Evolutionary conservation across 2,797 vertebrate genomes (phyloP).

Genomic region (Spinibarbus caldwelli): DNA sequence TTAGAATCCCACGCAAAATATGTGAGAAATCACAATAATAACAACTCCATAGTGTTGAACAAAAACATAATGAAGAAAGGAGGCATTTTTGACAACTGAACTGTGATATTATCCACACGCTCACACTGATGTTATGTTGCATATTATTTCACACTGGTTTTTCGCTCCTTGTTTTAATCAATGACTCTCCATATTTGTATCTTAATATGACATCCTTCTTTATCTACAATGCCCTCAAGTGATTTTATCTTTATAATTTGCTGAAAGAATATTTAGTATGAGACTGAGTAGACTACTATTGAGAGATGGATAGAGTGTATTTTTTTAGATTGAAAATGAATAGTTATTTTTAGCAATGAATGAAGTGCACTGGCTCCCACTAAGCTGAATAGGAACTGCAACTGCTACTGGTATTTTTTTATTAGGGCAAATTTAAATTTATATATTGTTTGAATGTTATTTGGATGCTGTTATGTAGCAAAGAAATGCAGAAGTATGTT

Average conservation of each 20-base stretch:
- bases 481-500: neutral
- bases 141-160: neutral
- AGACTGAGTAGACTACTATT: constrained; percentile 18
- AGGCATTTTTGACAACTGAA: neutral
- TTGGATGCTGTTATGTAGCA: constrained; percentile 11
- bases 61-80: neutral
- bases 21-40: neutral
- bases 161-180: neutral
- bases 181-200: too few relatives aligned
- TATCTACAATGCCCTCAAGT: constrained; percentile 14
- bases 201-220: too few relatives aligned
- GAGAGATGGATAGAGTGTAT: constrained; percentile 47
- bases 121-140: neutral
- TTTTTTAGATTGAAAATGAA: constrained; percentile 45
- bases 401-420: constrained; percentile 1
- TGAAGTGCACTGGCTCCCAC: constrained; percentile 15
- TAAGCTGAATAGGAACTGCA: constrained; percentile 19
- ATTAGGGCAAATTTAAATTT: neutral
- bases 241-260: neutral
- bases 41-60: neutral
- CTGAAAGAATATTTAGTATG: constrained; percentile 29
- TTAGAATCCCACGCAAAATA: constrained; percentile 52
- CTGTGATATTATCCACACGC: neutral
- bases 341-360: constrained; percentile 31
- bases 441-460: neutral